These are phyloP conservation scores for Thysanoteuthis rhombus DNA, from an alignment of 2,888 invertebrate genomes.

Conservation along the genomic window DNA sequence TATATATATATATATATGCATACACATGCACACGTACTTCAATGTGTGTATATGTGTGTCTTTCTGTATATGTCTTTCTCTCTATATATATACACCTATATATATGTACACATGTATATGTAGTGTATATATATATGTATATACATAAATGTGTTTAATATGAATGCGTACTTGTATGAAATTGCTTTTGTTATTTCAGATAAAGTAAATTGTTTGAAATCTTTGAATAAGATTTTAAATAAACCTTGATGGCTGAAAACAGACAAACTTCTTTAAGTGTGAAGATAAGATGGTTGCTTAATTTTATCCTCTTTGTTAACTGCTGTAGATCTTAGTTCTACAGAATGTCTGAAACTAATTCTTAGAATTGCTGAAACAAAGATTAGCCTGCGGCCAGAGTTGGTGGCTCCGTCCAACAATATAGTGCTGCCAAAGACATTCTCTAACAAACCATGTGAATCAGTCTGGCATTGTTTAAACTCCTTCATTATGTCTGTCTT, in stretches of 20 bases:
- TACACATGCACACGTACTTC: neutral
- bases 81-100: neutral
- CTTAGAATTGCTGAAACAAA: neutral
- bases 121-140: neutral
- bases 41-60: neutral
- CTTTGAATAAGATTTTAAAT: neutral
- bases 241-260: neutral
- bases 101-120: neutral
- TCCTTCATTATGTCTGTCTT: neutral
- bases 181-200: neutral
- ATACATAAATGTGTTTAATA: neutral
- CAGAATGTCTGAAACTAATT: neutral
- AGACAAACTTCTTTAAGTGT: neutral
- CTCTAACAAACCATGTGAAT: neutral
- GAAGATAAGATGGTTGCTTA: neutral
- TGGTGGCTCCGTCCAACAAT: neutral
- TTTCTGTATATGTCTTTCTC: neutral
- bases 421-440: constrained; percentile 12
- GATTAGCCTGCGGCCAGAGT: constrained; percentile 12
- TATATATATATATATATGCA: neutral
- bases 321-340: neutral
- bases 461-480: neutral
- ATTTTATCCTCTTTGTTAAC: neutral
- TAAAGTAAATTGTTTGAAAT: neutral
- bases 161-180: neutral